Base-by-base conservation (phyloP, 2,888 invertebrate genomes). In the Brachycybe producta region DNA sequence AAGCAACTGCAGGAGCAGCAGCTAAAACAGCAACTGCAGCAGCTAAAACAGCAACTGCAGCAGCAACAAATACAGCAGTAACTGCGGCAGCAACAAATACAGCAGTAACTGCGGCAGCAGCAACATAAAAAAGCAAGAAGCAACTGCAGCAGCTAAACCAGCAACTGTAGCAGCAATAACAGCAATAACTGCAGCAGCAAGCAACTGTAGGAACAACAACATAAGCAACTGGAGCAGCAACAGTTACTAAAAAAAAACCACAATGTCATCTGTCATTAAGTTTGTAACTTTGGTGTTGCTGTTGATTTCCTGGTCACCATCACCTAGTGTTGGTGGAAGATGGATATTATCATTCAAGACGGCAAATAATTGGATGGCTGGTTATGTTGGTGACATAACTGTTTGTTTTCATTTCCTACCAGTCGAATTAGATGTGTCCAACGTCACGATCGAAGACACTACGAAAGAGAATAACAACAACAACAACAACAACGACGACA, bases 291-390 rank as follows among this genome's bases (percentile, higher is more conserved):
- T 24, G 17, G 19, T 21, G 30, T 8, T 30, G 30, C 5, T 30
- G 19, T 7, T 19, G 19, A 8, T 2, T 17, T 7, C 5, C 17
- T 1, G 19, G 17, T 5, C 43, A 26, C 15, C 28, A 28, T 8
- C 43, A n/a, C 2, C n/a, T n/a, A n/a, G n/a, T n/a, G n/a, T n/a
- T 19, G 45, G 23, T 1, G 34, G 45, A 21, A 8, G 13, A n/a
- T 50, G 50, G 50, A 27, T 50, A 15, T 19, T 50, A 5, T 17
- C n/a, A 15, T 19, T 50, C 24, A n/a, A 34, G 19, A 44, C 44
- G 8, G 36, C 32, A 26, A 7, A 27, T 17, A 35, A 24, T 15
- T 50, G 50, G 50, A 50, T 50, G 50, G 42, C 50, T 7, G 50
- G 50, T n/a, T 50, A 15, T 19, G 36, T 36, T 24, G 50, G 50